Conservation (phyloP, 2,888 invertebrate species). For the Napeogenes inachia region DNA sequence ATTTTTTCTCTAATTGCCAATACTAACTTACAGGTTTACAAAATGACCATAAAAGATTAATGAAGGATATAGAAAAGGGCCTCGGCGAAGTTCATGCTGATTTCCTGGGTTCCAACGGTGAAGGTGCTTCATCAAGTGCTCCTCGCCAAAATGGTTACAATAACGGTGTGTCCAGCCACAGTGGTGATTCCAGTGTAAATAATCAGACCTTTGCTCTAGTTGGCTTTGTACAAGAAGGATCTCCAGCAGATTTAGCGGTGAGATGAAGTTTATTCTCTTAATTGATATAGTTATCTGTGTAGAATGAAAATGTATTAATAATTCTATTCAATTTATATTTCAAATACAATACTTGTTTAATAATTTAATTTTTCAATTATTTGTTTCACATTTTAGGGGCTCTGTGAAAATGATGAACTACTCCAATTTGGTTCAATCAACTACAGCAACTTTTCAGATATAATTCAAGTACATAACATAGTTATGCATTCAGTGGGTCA, state of each 20-base stretch:
- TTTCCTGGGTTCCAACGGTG: slow-evolving; percentile 32
- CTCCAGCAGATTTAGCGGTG: slow-evolving; percentile 90
- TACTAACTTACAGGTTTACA: slow-evolving; percentile 80
- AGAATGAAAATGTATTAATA: no score
- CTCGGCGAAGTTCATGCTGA: slow-evolving; percentile 81
- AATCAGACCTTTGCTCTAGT: slow-evolving; percentile 80
- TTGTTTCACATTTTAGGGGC: slow-evolving; percentile 74
- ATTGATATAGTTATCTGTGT: no score
- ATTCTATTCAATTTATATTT: no score
- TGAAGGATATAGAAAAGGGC: slow-evolving; percentile 89
- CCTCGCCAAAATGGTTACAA: slow-evolving; percentile 15
- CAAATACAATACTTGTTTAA: no score
- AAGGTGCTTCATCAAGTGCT: slow-evolving; percentile 18
- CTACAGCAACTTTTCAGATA: slow-evolving; percentile 80
- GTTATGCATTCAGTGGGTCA: slow-evolving; percentile 81
- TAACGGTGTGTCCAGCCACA: slow-evolving; percentile 19
- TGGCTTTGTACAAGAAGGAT: slow-evolving; percentile 83
- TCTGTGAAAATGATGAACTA: slow-evolving; percentile 82
- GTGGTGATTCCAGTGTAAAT: slow-evolving; percentile 24
- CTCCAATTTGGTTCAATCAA: slow-evolving; percentile 88
- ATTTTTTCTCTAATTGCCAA: not conserved
- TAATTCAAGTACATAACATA: slow-evolving; percentile 82
- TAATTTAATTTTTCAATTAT: not conserved
- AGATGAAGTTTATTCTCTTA: slow-evolving; percentile 37
- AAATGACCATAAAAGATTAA: slow-evolving; percentile 91